Evolutionary conservation across 2,797 vertebrate species (phyloP).

Genomic region (Malurus splendens): DNA sequence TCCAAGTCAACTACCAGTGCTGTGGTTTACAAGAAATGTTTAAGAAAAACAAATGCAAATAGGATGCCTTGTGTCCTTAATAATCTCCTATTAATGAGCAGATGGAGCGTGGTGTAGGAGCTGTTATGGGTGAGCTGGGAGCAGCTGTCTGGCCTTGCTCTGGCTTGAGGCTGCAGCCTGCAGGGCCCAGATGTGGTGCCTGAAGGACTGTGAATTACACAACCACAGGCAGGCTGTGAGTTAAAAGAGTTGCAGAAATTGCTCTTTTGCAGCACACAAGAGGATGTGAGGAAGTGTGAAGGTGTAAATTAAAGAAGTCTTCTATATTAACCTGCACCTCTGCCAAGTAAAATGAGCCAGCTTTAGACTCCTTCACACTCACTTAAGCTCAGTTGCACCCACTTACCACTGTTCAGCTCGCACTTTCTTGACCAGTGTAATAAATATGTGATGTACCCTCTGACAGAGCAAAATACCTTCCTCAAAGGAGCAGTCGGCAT

Average conservation of each 20-base stretch:
- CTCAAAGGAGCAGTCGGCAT: neutral
- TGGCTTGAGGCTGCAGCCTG: neutral
- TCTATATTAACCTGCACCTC: neutral
- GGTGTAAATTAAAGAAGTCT: constrained; percentile 28
- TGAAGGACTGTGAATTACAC: neutral
- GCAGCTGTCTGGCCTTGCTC: neutral
- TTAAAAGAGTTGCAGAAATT: neutral
- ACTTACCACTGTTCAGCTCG: neutral
- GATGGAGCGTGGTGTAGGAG: neutral
- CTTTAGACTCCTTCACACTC: constrained; percentile 3
- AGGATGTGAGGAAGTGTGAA: constrained; percentile 8
- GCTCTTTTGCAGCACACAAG: neutral
- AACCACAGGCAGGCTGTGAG: neutral
- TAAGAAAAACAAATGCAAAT: neutral
- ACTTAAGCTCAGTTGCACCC: neutral
- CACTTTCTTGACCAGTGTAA: neutral
- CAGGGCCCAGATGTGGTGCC: neutral
- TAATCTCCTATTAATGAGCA: neutral
- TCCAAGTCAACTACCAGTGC: neutral
- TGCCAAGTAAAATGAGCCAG: neutral
- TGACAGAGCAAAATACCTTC: neutral
- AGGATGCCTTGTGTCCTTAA: neutral
- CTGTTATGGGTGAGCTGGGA: neutral
- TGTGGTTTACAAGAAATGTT: neutral
- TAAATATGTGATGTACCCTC: neutral